phyloP scores from a whole-genome alignment of 2,888 invertebrate genomes.

The Podabrus alpinus region DNA sequence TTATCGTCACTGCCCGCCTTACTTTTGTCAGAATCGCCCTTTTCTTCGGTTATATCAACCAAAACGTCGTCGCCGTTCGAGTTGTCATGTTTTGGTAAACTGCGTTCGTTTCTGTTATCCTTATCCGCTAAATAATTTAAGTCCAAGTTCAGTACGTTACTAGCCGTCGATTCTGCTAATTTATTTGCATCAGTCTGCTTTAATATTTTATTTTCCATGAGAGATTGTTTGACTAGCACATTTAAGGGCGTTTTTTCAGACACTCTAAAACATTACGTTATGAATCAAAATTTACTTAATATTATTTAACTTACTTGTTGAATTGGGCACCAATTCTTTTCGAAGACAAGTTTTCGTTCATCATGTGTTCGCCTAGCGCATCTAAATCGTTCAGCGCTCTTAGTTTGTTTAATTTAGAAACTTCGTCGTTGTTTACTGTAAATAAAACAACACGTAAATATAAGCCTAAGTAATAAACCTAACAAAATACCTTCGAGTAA shows the following conservation, averaged over 20 bases:
- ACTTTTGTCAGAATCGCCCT: slow-evolving; percentile 36
- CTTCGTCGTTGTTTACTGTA: slow-evolving; percentile 6
- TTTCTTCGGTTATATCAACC: slow-evolving; percentile 62
- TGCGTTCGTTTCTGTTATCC: slow-evolving; percentile 42
- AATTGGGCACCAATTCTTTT: slow-evolving; percentile 53
- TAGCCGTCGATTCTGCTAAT: slow-evolving; percentile 12
- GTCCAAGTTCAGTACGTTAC: slow-evolving; percentile 50
- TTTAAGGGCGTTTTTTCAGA: slow-evolving; percentile 63
- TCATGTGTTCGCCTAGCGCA: slow-evolving; percentile 76
- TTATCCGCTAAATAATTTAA: slow-evolving; percentile 60
- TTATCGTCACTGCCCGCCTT: slow-evolving; percentile 2
- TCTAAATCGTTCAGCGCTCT: slow-evolving; percentile 77
- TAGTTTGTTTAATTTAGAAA: slow-evolving; percentile 49
- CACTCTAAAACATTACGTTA: slow-evolving; percentile 53
- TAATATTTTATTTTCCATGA: slow-evolving; percentile 7
- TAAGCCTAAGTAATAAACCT: background rate
- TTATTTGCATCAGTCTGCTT: slow-evolving; percentile 30
- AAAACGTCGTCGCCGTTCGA: slow-evolving; percentile 59
- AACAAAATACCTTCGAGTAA: slow-evolving; percentile 15
- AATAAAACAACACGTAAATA: background rate
- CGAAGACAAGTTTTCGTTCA: slow-evolving; percentile 68
- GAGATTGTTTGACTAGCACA: slow-evolving; percentile 27
- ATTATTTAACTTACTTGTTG: slow-evolving; percentile 51
- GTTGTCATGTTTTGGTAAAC: slow-evolving; percentile 28
- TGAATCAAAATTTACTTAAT: slow-evolving; percentile 9